A percentile compares a stretch with the other conserved stretches of the same genome.
Evolutionary conservation across 2,888 invertebrate species (phyloP).

Genomic region (Peribatodes rhomboidaria): DNA sequence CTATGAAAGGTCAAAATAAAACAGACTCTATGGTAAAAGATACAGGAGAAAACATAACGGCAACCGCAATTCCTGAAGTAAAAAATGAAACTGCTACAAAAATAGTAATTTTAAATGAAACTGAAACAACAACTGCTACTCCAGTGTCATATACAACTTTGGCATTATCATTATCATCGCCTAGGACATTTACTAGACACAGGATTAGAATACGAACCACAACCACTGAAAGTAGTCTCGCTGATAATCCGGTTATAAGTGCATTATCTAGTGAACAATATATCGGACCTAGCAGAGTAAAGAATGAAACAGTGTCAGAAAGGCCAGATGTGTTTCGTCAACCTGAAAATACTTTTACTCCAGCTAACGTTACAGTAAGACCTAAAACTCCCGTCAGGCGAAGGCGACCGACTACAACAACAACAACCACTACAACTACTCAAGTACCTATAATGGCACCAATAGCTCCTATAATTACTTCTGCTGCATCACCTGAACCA

Average conservation of each 20-base stretch:
- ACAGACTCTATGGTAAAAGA: conserved; percentile 67
- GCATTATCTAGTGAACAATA: conserved; percentile 67
- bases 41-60: conserved; percentile 61
- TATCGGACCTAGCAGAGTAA: conserved; percentile 35
- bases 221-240: conserved; percentile 70
- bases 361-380: conserved; percentile 59
- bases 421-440: conserved; percentile 64
- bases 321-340: conserved; percentile 66
- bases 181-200: conserved; percentile 63
- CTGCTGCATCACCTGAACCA: conserved; percentile 23
- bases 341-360: conserved; percentile 63
- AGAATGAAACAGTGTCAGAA: conserved; percentile 63
- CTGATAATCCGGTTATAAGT: conserved; percentile 63
- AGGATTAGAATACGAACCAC: conserved; percentile 78
- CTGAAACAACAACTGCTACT: conserved; percentile 57
- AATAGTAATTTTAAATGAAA: conserved; percentile 59
- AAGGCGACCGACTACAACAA: conserved; percentile 80
- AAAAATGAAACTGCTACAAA: conserved; percentile 60
- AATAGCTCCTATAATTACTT: conserved; percentile 24
- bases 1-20: conserved; percentile 81
- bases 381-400: conserved; percentile 70
- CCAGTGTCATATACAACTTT: conserved; percentile 50
- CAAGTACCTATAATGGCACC: conserved; percentile 47
- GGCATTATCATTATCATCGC: conserved; percentile 43
- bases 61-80: conserved; percentile 46